Conservation (phyloP, 2,797 vertebrate genomes). For the Nothura maculosa region DNA sequence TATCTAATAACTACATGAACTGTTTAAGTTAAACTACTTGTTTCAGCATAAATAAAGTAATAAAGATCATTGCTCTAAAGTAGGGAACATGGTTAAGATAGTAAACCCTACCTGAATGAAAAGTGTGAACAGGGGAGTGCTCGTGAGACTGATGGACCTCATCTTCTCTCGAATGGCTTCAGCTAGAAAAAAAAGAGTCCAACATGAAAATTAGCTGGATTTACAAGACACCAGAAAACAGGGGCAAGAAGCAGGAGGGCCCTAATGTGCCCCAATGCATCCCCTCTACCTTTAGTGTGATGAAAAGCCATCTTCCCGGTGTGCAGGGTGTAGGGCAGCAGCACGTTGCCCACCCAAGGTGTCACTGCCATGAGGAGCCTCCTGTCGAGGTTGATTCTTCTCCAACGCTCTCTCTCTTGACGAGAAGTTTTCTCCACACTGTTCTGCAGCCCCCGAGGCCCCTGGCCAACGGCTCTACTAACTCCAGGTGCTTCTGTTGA, state of each 20-base stretch:
- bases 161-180: slow-evolving; percentile 74
- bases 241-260: neutral
- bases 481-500: neutral
- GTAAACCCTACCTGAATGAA: slow-evolving; percentile 82
- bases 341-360: slow-evolving; percentile 89
- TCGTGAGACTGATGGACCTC: slow-evolving; percentile 56
- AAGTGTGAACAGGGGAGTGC: slow-evolving; percentile 86
- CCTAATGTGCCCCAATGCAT: neutral
- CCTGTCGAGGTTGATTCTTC: slow-evolving; percentile 57
- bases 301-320: neutral
- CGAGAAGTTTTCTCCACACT: neutral
- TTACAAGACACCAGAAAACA: neutral
- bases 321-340: slow-evolving; percentile 61
- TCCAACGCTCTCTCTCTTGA: neutral
- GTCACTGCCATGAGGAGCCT: slow-evolving; percentile 83
- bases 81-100: neutral
- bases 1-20: neutral
- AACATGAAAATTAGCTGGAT: neutral
- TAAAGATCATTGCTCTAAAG: neutral
- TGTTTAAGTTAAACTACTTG: neutral
- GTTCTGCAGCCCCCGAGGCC: neutral
- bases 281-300: slow-evolving; percentile 73
- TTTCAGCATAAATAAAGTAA: neutral
- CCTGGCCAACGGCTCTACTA: neutral
- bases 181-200: slow-evolving; percentile 25